phyloP scores from a whole-genome alignment of 2,888 invertebrate species.

The Cheilosia scutellata region DNA sequence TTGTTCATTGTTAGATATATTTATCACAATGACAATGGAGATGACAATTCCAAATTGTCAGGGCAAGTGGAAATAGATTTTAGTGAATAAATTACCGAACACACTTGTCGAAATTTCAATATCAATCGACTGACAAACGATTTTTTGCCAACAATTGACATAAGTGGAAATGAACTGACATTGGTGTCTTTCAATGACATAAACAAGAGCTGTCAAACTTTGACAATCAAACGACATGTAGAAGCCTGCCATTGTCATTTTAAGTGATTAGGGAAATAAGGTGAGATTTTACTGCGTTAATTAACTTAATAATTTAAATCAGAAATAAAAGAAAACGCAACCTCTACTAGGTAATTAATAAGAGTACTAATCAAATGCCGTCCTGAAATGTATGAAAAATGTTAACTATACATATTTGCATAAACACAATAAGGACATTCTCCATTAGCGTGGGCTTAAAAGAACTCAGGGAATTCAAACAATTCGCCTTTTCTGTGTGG shows the following conservation, averaged over 20 bases:
- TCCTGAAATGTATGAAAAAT: constrained; percentile 1
- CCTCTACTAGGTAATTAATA: not conserved
- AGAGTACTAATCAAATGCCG: not conserved
- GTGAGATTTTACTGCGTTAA: constrained; percentile 16
- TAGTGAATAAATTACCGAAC: no score
- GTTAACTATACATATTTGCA: constrained; percentile 15
- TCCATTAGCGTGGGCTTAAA: constrained; percentile 32
- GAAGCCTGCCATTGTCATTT: not conserved
- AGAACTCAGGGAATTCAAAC: constrained; percentile 24
- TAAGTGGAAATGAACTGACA: no score
- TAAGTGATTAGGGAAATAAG: not conserved
- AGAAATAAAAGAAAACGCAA: not conserved
- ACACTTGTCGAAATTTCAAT: no score
- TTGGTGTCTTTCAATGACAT: no score
- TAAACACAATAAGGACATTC: constrained; percentile 45
- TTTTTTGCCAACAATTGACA: no score
- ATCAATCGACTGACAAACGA: no score
- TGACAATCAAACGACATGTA: no score
- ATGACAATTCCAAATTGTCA: no score
- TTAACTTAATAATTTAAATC: constrained; percentile 8
- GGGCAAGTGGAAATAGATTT: no score
- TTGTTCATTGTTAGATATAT: no score
- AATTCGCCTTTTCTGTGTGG: not conserved
- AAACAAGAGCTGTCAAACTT: no score
- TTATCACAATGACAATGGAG: no score